Conservation (phyloP, 2,888 invertebrate species). For the Lycocerus yunnanus region DNA sequence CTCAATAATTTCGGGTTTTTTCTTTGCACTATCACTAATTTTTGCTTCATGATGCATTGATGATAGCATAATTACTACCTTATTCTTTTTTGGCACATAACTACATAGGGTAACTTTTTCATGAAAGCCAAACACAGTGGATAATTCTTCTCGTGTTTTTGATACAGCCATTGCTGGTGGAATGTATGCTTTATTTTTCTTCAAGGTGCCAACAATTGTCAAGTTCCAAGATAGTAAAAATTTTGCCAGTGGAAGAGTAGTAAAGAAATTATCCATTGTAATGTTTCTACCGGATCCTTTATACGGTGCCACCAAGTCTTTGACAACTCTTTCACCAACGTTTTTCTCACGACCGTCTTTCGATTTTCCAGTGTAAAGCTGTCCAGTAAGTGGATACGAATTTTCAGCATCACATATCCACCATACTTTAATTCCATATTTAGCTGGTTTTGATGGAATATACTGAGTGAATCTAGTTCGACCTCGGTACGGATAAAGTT, state of each 20-base stretch:
- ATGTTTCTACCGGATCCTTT: not conserved
- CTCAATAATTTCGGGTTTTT: not conserved
- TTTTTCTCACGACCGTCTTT: too few species aligned
- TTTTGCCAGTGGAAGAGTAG: not conserved
- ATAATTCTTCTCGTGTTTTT: not conserved
- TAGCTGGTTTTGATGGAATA: slow-evolving; percentile 22
- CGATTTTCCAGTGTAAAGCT: too few species aligned
- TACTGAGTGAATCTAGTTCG: slow-evolving; percentile 17
- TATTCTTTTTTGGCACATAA: not conserved
- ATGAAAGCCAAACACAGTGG: not conserved
- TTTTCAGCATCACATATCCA: slow-evolving; percentile 18
- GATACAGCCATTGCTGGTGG: not conserved
- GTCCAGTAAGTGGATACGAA: not conserved
- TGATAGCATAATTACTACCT: not conserved
- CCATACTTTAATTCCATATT: slow-evolving; percentile 21
- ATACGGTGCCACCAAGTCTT: too few species aligned
- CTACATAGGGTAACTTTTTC: not conserved
- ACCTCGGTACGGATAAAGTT: slow-evolving; percentile 19
- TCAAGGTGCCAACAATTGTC: not conserved
- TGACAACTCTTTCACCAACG: too few species aligned
- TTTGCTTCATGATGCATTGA: not conserved
- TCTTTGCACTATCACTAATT: not conserved
- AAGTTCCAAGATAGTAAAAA: not conserved
- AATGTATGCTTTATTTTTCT: not conserved
- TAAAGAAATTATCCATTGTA: not conserved